Base-by-base conservation (phyloP, 2,797 vertebrate species). In the Syngnathus rostellatus region DNA sequence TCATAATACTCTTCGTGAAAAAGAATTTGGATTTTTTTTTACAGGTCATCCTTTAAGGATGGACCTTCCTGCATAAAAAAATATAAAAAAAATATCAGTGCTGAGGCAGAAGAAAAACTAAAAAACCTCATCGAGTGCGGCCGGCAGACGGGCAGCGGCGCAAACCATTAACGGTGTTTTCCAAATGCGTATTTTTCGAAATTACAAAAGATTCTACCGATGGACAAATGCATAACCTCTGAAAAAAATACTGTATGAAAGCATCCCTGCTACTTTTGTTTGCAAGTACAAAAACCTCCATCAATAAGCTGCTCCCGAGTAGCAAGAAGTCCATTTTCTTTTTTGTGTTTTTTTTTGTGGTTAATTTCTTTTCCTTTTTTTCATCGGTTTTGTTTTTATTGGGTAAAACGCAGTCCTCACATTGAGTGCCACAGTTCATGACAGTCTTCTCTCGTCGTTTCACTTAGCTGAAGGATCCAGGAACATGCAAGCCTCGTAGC, bases 211-310 rank as follows among this genome's bases (percentile, higher is more conserved):
- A 92, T 87, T 94, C 19, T 38, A 94, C 95, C 91, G 93, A 96
- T 95, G 94, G 94, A 97, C 94, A 96, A 97, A 92, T 37, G 94
- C 94, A 96, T 94, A 96, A 97, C 92, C 94, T 98, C 95, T 95
- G 95, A 94, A 95, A 93, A 95, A 94, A 96, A 91, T 86, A 92
- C 89, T 90, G 91, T 96, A 98, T 97, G 96, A 98, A 98, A 99
- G 94, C 95, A 94, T 94, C 95, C 96, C 96, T 98, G 96, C 95
- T 98, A 98, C 94, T 93, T 91, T 31, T 93, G 94, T 95, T 93
- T 95, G 93, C 94, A 94, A 95, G 95, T 99, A 98, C 93, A 99
- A 99, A 61, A 99, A 98, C 96, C 95, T 96, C 96, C 95, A 98
- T 93, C 94, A 93, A 91, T 95, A 95, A 96, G 94, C 92, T 94